A percentile compares a stretch with the other conserved stretches of the same genome.
Conservation (phyloP, 1,140 invertebrate genomes). For the Hyles vespertilio region DNA sequence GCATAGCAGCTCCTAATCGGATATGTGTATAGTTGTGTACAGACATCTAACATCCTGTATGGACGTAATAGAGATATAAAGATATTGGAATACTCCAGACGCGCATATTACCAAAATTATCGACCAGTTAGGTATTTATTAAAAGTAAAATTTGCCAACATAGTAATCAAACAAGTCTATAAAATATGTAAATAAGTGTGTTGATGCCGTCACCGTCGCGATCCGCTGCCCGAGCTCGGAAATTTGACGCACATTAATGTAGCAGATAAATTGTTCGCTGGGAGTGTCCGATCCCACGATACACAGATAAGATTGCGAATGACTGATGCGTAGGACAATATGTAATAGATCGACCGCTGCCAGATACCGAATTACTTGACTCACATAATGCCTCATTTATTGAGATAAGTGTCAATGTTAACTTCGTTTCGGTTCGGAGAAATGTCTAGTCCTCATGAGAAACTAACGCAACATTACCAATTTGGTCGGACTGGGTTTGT, state of each 20-base stretch:
- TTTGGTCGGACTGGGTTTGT: too few relatives aligned
- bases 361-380: slow-evolving; percentile 45
- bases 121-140: slow-evolving; percentile 4
- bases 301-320: slow-evolving; percentile 66
- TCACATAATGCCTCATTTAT: slow-evolving; percentile 63
- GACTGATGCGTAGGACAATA: slow-evolving; percentile 71
- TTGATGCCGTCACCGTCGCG: slow-evolving; percentile 11
- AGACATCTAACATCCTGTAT: too few relatives aligned
- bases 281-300: slow-evolving; percentile 66
- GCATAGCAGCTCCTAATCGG: too few relatives aligned
- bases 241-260: slow-evolving; percentile 39
- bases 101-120: slow-evolving; percentile 1
- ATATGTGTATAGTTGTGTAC: too few relatives aligned
- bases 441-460: slow-evolving; percentile 35
- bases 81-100: too few relatives aligned
- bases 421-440: slow-evolving; percentile 31
- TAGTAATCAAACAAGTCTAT: slow-evolving; percentile 22
- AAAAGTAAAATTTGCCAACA: slow-evolving; percentile 13
- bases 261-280: slow-evolving; percentile 35
- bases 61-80: too few relatives aligned
- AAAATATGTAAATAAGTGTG: slow-evolving; percentile 22
- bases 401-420: slow-evolving; percentile 58
- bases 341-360: slow-evolving; percentile 63
- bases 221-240: not conserved
- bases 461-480: slow-evolving; percentile 22